phyloP scores from a whole-genome alignment of 2,797 vertebrate species.

The Characodon lateralis region DNA sequence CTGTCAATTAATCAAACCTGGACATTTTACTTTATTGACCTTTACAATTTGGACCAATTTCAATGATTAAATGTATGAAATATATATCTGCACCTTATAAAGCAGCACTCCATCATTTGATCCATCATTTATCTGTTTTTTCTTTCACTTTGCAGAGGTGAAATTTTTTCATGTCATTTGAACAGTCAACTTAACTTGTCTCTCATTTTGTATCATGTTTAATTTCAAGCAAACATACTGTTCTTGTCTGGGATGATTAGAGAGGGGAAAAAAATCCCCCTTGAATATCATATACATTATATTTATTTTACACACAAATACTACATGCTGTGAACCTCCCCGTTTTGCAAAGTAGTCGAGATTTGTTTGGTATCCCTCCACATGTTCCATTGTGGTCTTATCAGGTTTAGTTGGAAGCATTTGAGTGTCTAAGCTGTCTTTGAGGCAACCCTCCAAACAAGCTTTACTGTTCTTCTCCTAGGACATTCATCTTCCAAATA shows the following conservation, averaged over 20 bases:
- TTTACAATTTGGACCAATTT: constrained; percentile 59
- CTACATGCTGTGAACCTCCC: constrained; percentile 21
- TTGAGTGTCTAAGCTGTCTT: constrained; percentile 72
- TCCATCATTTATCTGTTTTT: constrained; percentile 42
- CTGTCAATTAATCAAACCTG: constrained; percentile 49
- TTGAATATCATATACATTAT: constrained; percentile 3
- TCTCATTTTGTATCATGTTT: constrained; percentile 13
- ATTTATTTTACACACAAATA: constrained; percentile 24
- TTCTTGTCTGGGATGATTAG: neutral
- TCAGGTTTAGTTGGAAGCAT: constrained; percentile 67
- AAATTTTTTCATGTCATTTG: constrained; percentile 25
- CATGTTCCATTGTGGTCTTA: constrained; percentile 66
- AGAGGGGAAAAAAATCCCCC: neutral
- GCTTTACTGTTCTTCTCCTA: constrained; percentile 65
- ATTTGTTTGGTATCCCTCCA: constrained; percentile 66
- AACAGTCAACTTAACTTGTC: constrained; percentile 11
- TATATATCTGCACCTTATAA: constrained; percentile 17
- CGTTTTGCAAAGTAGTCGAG: constrained; percentile 36
- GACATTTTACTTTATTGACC: constrained; percentile 52
- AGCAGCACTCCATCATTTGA: constrained; percentile 10
- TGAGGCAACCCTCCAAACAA: constrained; percentile 59
- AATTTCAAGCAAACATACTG: constrained; percentile 2
- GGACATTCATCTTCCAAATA: constrained; percentile 46
- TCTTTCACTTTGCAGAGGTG: constrained; percentile 35
- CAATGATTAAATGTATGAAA: constrained; percentile 58